Evolutionary conservation across 2,797 vertebrate genomes (phyloP), one percentile per base, ranked within the genome.

Genomic region (Distichodus sexfasciatus): DNA sequence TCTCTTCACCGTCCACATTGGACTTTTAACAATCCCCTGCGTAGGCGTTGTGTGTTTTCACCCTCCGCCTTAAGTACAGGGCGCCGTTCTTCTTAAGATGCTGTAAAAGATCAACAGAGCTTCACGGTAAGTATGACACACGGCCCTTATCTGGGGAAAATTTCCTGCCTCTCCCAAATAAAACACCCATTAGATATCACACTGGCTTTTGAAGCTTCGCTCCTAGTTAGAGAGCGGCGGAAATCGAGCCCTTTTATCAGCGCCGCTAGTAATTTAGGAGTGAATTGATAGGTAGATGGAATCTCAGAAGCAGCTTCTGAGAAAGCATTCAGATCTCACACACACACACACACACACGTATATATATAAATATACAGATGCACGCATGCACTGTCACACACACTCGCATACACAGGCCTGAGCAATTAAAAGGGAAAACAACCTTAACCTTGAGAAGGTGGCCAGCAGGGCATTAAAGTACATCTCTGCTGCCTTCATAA

Each of bases 121-220:
- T 53, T 44, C 62, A 51, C 38, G 63, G 53, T 29, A 36, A 66
- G 53, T 44, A 29, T 54, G 55, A 60, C 36, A 60, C 55, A 60
- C 23, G 23, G 63, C 12, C 63, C 63, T 66, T 66, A 72, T 72
- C 46, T 54, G 28, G 31, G 54, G 73, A 55, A 66, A 57, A 61
- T 62, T 40, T 66, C 62, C 73, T 70, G 59, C 63, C 47, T 60
- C 51, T 36, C 71, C 36, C 74, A 66, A 75, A 66, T 75, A 65
- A 75, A 75, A 70, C 73, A 65, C 24, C 73, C 60, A 70, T 75
- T 71, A 75, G 63, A 66, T 53, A 66, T 66, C n/a, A 31, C 0
- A 24, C 15, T 38, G 21, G 26, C 73, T 75, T 71, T 75, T 28
- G 47, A 9, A 44, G 54, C 70, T 72, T 36, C 53, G 41, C 12